phyloP scores from a whole-genome alignment of 2,888 invertebrate genomes.

The Cecidostiba fungosa region DNA sequence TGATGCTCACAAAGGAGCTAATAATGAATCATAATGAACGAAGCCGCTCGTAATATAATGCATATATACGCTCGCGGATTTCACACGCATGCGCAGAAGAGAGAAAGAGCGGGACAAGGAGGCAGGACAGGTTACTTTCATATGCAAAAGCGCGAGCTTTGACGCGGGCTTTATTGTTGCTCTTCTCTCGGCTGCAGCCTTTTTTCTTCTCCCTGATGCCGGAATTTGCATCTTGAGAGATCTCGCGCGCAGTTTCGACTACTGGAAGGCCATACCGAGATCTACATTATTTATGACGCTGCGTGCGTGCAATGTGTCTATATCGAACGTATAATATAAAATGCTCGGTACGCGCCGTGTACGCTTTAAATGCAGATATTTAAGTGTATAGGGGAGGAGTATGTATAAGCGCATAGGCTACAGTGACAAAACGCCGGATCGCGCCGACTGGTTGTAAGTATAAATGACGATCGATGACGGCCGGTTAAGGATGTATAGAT shows the following conservation, averaged over 20 bases:
- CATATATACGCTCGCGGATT: constrained; percentile 64
- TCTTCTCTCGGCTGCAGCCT: constrained; percentile 1
- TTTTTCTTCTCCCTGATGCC: neutral
- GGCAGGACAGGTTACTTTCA: constrained; percentile 70
- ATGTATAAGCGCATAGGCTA: neutral
- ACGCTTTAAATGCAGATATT: constrained; percentile 1
- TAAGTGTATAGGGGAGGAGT: neutral
- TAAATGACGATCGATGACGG: constrained; percentile 54
- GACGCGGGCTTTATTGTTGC: constrained; percentile 34
- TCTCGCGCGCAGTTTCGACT: neutral
- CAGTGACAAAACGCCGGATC: constrained; percentile 51
- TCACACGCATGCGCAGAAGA: constrained; percentile 61
- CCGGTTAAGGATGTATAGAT: neutral
- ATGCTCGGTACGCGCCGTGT: neutral
- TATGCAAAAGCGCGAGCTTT: constrained; percentile 70
- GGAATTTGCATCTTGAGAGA: constrained; percentile 28
- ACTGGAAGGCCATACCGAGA: neutral
- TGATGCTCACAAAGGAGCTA: constrained; percentile 72
- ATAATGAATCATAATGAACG: constrained; percentile 76
- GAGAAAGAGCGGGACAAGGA: constrained; percentile 61
- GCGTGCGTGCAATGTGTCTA: neutral
- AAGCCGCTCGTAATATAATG: constrained; percentile 58
- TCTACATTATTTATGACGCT: constrained; percentile 5
- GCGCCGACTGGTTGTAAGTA: constrained; percentile 48
- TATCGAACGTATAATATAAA: neutral